Evolutionary conservation across 2,797 vertebrate genomes (phyloP), one percentile per base, ranked within the genome.

Genomic region (Bufotes viridis): DNA sequence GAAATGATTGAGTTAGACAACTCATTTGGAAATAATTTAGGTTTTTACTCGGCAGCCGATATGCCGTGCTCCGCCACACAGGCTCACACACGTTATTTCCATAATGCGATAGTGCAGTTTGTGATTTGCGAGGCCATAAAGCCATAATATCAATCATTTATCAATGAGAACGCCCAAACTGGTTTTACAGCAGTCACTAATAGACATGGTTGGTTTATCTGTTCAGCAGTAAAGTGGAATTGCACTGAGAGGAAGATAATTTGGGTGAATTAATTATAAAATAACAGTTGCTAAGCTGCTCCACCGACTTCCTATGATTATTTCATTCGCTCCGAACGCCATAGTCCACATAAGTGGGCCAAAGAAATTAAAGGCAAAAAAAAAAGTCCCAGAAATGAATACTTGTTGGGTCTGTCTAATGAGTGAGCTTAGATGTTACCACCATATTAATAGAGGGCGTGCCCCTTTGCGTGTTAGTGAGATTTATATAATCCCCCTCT

Each of bases 151-250:
- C 72, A 85, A 85, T 85, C 83, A 85, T 85, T 74, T 85, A 85
- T 85, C 83, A 85, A 78, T 84, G 67, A 84, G 82, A 22, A 84
- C 65, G 67, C 74, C 74, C 53, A 85, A 85, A 78, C 74, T 78
- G 74, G 29, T 78, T 65, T 78, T 76, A 85, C 29, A 26, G 74
- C 84, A 78, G 34, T 85, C 42, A 63, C 84, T 78, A 85, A 78
- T 76, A 78, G 74, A 85, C 84, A 85, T 85, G 84, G 84, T 78
- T 85, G 78, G 86, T 78, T 87, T 87, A 83, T 87, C 81, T 58
- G 49, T 76, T 69, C 57, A 17, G 70, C 86, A 78, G 49, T 58
- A 87, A 87, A 65, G 24, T 78, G 22, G 34, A 76, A 82, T 82
- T 87, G 13, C 79, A 82, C 20, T 42, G 42, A 75, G 70, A 61